Conservation (phyloP, 1,140 invertebrate genomes). For the Ptiloglossa arizonensis region DNA sequence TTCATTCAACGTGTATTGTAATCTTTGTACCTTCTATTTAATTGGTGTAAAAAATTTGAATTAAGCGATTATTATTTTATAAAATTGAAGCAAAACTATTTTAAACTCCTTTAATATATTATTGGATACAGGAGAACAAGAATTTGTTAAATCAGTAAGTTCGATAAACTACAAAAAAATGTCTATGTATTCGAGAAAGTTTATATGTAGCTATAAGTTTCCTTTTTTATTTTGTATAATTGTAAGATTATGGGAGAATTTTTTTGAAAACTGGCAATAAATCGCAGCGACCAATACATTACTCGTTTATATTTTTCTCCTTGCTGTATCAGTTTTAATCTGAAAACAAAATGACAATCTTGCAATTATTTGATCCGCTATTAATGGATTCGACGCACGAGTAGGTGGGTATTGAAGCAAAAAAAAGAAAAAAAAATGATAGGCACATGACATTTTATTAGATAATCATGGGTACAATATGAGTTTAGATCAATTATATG, state of each 20-base stretch:
- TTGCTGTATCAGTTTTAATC: slow-evolving; percentile 24
- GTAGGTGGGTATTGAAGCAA: background rate
- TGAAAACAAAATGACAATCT: slow-evolving; percentile 19
- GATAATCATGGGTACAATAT: slow-evolving; percentile 70
- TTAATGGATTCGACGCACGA: slow-evolving; percentile 3
- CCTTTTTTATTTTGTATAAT: slow-evolving; percentile 50
- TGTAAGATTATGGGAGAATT: slow-evolving; percentile 21
- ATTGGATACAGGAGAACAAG: background rate
- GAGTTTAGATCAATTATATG: slow-evolving; percentile 66
- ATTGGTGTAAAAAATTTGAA: background rate
- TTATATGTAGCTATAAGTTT: slow-evolving; percentile 30
- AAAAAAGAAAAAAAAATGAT: slow-evolving; percentile 38
- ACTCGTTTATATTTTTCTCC: slow-evolving; percentile 9
- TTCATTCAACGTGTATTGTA: background rate
- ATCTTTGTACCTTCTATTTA: background rate
- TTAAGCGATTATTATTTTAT: background rate
- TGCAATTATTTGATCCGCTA: slow-evolving; percentile 6
- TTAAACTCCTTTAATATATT: background rate
- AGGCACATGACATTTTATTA: slow-evolving; percentile 75
- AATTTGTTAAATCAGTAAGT: background rate
- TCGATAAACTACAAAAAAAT: background rate
- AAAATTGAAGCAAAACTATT: background rate
- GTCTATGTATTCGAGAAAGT: background rate
- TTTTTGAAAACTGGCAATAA: slow-evolving; percentile 54
- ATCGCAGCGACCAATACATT: slow-evolving; percentile 39